These are phyloP conservation scores for Bradypodion ventrale DNA, from an alignment of 2,797 vertebrate species.

Conservation along the genomic window DNA sequence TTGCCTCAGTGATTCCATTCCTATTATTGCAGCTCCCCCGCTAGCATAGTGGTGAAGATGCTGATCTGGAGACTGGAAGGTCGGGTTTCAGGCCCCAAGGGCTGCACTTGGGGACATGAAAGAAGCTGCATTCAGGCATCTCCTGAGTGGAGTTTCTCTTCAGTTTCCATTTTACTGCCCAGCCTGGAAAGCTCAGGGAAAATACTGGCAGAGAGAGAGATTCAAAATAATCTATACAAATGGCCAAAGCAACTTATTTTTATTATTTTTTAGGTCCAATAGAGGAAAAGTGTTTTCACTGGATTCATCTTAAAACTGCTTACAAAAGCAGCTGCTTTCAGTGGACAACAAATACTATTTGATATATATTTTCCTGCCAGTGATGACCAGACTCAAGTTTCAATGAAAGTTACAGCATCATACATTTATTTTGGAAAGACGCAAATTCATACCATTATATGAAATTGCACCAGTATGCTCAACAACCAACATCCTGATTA, in stretches of 20 bases:
- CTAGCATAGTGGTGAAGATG: too few species aligned
- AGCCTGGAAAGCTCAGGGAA: conserved; percentile 56
- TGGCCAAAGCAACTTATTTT: conserved; percentile 38
- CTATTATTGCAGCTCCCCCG: too few species aligned
- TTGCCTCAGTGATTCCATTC: too few species aligned
- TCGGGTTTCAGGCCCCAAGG: too few species aligned
- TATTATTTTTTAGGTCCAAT: conserved; percentile 28
- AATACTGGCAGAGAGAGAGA: conserved; percentile 43
- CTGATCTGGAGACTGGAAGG: too few species aligned
- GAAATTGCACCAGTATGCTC: background rate
- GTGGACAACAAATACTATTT: background rate
- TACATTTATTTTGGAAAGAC: background rate
- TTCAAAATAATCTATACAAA: conserved; percentile 46
- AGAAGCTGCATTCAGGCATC: too few species aligned
- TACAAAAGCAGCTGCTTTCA: background rate
- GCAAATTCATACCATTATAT: background rate
- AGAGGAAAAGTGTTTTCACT: background rate
- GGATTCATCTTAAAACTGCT: background rate
- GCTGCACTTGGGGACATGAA: too few species aligned
- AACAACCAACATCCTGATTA: background rate
- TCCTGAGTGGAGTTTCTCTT: too few species aligned
- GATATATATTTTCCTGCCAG: background rate
- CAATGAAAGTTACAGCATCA: background rate
- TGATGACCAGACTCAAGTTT: background rate
- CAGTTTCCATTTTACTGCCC: conserved; percentile 39